Percentiles rank a stretch among this genome's conserved stretches.
These are phyloP conservation scores for Serranus cabrilla DNA, from an alignment of 2,797 vertebrate genomes.

Conservation along the genomic window DNA sequence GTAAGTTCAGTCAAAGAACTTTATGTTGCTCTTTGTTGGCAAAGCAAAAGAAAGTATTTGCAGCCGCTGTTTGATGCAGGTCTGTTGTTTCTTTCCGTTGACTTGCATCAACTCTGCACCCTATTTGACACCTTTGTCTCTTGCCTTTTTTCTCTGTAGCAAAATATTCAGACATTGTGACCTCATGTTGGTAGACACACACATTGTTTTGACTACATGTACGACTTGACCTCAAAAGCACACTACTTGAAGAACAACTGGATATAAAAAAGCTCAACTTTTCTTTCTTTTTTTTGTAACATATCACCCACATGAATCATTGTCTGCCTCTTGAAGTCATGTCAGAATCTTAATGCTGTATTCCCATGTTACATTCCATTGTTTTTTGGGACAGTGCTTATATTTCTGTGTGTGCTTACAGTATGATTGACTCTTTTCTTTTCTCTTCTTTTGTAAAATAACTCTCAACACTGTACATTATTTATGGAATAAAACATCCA, in stretches of 20 bases:
- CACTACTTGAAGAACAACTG: constrained; percentile 77
- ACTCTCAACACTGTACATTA: constrained; percentile 79
- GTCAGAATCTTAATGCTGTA: constrained; percentile 76
- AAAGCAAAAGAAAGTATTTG: constrained; percentile 42
- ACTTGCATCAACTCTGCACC: constrained; percentile 50
- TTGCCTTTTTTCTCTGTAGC: constrained; percentile 77
- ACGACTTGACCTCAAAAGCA: constrained; percentile 77
- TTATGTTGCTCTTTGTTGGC: background rate
- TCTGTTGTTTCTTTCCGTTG: constrained; percentile 57
- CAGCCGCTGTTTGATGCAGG: constrained; percentile 69
- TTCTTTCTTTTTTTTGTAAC: constrained; percentile 60
- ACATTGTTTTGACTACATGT: constrained; percentile 73
- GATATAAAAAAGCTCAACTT: constrained; percentile 43
- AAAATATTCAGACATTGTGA: constrained; percentile 74
- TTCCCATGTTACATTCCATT: constrained; percentile 78
- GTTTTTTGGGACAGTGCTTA: constrained; percentile 74
- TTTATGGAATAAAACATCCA: constrained; percentile 87
- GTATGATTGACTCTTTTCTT: constrained; percentile 68
- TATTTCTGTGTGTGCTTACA: constrained; percentile 79
- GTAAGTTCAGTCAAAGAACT: constrained; percentile 23
- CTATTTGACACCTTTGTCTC: constrained; percentile 61
- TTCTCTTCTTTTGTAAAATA: constrained; percentile 80
- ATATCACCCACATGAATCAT: constrained; percentile 79
- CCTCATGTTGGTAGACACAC: constrained; percentile 72
- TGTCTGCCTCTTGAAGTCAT: constrained; percentile 78